Evolutionary conservation across 1,140 invertebrate species (phyloP).

Genomic region (Galleria mellonella): DNA sequence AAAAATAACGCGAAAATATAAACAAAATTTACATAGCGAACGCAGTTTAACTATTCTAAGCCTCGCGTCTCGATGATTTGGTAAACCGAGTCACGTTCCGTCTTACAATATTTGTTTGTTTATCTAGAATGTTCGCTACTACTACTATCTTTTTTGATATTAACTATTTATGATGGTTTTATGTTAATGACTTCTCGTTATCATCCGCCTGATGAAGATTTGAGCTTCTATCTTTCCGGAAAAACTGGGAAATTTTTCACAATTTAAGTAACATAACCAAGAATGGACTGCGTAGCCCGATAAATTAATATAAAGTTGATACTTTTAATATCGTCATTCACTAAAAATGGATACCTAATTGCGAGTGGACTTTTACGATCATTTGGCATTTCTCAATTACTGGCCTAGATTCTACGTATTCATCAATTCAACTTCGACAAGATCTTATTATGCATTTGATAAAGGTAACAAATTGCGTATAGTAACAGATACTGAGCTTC

Average conservation of each 20-base stretch:
- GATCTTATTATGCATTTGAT: neutral
- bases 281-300: no score
- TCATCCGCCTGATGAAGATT: slow-evolving; percentile 41
- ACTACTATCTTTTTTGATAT: slow-evolving; percentile 40
- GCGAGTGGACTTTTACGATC: no score
- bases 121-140: slow-evolving; percentile 36
- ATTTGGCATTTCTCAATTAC: no score
- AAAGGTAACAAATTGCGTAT: slow-evolving; percentile 1
- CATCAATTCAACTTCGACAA: no score
- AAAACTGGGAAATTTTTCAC: neutral
- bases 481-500: no score
- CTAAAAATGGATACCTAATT: no score
- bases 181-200: slow-evolving; percentile 45
- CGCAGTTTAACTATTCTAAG: slow-evolving; percentile 56
- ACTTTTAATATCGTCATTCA: no score
- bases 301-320: no score
- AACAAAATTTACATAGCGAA: slow-evolving; percentile 69
- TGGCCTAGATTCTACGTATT: no score
- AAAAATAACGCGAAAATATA: slow-evolving; percentile 59
- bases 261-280: no score
- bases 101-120: slow-evolving; percentile 41
- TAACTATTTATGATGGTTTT: slow-evolving; percentile 53
- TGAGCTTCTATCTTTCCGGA: slow-evolving; percentile 14
- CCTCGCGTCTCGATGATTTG: slow-evolving; percentile 64
- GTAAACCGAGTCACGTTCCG: slow-evolving; percentile 66